Conservation (phyloP, 2,113 vertebrate genomes). For the Lepisosteus osseus region DNA sequence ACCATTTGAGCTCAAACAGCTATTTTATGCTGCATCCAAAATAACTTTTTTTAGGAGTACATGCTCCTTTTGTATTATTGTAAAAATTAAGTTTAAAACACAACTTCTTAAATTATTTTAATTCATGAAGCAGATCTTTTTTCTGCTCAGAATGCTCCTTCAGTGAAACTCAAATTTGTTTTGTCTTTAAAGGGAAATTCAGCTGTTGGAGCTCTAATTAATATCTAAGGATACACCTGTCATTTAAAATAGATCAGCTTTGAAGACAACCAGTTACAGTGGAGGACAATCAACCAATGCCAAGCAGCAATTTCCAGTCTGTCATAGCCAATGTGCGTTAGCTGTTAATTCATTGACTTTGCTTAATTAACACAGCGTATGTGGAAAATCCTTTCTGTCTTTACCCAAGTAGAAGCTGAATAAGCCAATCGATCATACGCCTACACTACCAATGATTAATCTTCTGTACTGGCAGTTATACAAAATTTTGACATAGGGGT, state of each 20-base stretch:
- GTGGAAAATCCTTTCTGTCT: background rate
- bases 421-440: background rate
- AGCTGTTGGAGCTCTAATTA: background rate
- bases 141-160: too few relatives aligned
- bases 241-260: background rate
- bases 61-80: too few relatives aligned
- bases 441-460: conserved; percentile 7
- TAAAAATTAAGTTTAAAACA: too few relatives aligned
- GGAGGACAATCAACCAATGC: too few relatives aligned
- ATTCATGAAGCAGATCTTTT: too few relatives aligned
- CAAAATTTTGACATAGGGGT: too few relatives aligned
- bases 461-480: background rate
- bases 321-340: background rate
- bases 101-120: too few relatives aligned
- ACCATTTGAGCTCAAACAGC: too few relatives aligned
- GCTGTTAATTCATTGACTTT: background rate
- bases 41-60: too few relatives aligned
- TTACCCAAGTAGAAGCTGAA: background rate
- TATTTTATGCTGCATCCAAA: too few relatives aligned
- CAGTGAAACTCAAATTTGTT: background rate
- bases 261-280: too few relatives aligned
- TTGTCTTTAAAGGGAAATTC: background rate
- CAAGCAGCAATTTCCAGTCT: background rate
- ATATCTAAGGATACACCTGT: background rate
- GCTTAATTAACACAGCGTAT: conserved; percentile 1